Evolutionary conservation across 37 sponge, comb jelly and placozoan genomes (phyloP), one percentile per base, ranked within the genome.

Genomic region (Amphimedon queenslandica): DNA sequence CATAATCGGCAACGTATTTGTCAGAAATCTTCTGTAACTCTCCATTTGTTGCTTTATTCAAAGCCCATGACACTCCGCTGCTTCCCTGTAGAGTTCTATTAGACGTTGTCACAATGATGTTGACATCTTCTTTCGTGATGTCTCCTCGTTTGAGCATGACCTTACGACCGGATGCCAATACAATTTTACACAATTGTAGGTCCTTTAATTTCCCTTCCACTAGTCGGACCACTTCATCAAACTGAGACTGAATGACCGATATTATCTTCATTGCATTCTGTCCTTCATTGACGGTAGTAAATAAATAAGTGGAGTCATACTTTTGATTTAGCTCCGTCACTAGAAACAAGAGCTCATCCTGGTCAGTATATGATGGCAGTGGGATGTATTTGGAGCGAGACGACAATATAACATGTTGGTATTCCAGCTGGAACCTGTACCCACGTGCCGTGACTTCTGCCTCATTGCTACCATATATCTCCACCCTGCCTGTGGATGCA

Each of bases 31-130:
- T 63, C 67, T 83, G 81, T 37, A 89, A 60, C 32, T 40, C 69
- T 25, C 69, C 67, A 32, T 53, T 8, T 39, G 84, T 80, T 24
- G 82, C 82, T 32, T 55, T 39, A 51, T 77, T 53, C 2, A 90
- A 72, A n/a, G 91, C 91, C 27, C 30, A 47, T 4, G 91, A 81
- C 1, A 90, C 86, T 27, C 91, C 91, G 31, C 82, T 81, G n/a
- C 33, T 63, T 47, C 13, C 13, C 37, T 84, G 91, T 1, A 90
- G 79, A 21, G 28, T 24, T 5, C 33, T 60, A 77, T 90, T 85
- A 4, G 91, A 86, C 42, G 91, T 78, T 67, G 80, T 90, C 25
- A 90, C 91, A 58, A 90, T 90, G 2, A 75, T 65, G 38, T 75
- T 76, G 3, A 77, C 85, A 16, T 90, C 38, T 47, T 90, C 86